Conservation (phyloP, 2,797 vertebrate species). For the Phaenicophaeus curvirostris region DNA sequence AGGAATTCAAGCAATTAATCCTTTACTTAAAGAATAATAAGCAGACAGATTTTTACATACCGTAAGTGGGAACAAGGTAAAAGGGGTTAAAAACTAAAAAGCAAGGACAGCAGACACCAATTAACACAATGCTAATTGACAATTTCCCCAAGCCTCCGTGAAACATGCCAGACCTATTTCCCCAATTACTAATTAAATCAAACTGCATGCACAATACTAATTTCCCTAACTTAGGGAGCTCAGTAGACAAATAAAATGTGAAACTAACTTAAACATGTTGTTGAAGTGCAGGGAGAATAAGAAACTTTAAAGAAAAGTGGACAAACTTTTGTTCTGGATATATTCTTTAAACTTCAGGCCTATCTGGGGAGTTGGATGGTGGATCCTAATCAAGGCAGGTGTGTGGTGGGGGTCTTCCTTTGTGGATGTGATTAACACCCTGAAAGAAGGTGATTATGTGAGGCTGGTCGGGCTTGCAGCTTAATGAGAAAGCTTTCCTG, state of each 20-base stretch:
- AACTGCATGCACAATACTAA: conserved; percentile 82
- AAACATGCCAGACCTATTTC: conserved; percentile 85
- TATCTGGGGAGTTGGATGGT: not conserved
- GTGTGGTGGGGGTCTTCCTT: not conserved
- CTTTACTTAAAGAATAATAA: conserved; percentile 86
- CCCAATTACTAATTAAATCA: conserved; percentile 88
- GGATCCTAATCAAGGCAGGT: not conserved
- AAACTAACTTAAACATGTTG: conserved; percentile 77
- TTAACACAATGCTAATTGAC: conserved; percentile 88
- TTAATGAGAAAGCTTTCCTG: not conserved
- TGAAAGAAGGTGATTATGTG: not conserved
- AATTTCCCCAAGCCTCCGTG: conserved; percentile 85
- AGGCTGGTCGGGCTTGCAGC: not conserved
- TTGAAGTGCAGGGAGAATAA: conserved; percentile 61
- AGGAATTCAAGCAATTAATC: conserved; percentile 84
- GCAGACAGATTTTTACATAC: conserved; percentile 80
- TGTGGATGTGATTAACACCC: not conserved
- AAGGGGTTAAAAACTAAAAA: conserved; percentile 88
- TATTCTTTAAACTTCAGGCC: conserved; percentile 34
- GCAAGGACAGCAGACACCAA: conserved; percentile 85
- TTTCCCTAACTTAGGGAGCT: conserved; percentile 83
- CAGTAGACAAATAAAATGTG: conserved; percentile 80
- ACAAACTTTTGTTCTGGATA: conserved; percentile 46
- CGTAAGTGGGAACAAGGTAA: conserved; percentile 83
- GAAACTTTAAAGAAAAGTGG: conserved; percentile 50